phyloP scores from a whole-genome alignment of 2,888 invertebrate species.

The Microchrysa polita region DNA sequence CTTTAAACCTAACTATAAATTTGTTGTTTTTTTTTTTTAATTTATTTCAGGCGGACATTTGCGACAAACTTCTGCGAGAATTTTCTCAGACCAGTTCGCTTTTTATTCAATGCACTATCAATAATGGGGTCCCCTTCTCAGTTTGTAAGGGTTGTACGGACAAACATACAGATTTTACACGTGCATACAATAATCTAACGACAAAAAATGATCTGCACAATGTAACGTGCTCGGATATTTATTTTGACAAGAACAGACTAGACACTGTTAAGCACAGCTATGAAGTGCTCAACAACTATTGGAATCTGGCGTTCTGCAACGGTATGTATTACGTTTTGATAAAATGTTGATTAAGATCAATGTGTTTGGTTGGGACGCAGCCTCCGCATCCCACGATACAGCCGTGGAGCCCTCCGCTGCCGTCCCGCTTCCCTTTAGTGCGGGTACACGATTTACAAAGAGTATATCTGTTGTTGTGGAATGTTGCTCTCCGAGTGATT shows the following conservation, averaged over 20 bases:
- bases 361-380: too few species aligned
- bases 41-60: not conserved
- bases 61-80: not conserved
- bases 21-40: not conserved
- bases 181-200: not conserved
- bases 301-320: conserved; percentile 44
- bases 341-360: too few species aligned
- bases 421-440: too few species aligned
- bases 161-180: not conserved
- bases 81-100: not conserved
- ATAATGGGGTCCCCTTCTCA: conserved; percentile 28
- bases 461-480: too few species aligned
- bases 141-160: conserved; percentile 27
- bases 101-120: conserved; percentile 25
- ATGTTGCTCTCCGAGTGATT: too few species aligned
- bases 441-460: too few species aligned
- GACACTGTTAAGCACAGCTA: conserved; percentile 39
- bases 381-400: too few species aligned
- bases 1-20: too few species aligned
- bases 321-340: too few species aligned
- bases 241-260: conserved; percentile 42
- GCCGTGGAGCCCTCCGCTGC: too few species aligned
- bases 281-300: conserved; percentile 6
- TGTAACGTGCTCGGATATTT: conserved; percentile 25
- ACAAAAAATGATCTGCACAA: conserved; percentile 2